Conservation (phyloP, 2,888 invertebrate species). For the Oeneis ivallda region DNA sequence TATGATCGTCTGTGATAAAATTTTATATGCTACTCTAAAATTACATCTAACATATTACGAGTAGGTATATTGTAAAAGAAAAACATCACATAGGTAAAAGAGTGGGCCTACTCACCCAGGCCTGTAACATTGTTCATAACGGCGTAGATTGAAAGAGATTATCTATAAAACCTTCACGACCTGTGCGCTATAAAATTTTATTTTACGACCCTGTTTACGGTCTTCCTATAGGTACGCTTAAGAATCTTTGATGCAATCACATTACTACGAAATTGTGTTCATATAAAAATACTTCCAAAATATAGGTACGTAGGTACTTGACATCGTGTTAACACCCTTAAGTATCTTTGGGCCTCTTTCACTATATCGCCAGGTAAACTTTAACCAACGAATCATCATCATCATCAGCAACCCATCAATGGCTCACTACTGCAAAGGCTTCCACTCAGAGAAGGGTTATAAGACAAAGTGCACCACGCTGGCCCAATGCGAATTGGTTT, state of each 20-base stretch:
- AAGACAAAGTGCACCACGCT: no score
- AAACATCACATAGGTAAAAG: neutral
- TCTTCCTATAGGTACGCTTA: constrained; percentile 22
- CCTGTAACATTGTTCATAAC: constrained; percentile 25
- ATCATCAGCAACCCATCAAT: no score
- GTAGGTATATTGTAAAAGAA: neutral
- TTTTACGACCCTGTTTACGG: constrained; percentile 29
- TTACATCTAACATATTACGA: neutral
- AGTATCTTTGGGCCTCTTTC: no score
- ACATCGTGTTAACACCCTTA: no score
- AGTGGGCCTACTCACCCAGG: neutral
- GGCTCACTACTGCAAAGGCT: no score
- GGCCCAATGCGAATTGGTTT: no score
- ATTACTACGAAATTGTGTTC: constrained; percentile 12
- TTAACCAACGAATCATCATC: no score
- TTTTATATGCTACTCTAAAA: neutral
- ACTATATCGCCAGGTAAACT: no score
- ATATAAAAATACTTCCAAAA: neutral
- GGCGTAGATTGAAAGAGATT: constrained; percentile 35
- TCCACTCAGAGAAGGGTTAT: no score
- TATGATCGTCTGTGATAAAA: neutral
- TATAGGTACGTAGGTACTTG: neutral
- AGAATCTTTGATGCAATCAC: constrained; percentile 19
- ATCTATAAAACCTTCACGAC: constrained; percentile 33
- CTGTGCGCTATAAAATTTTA: constrained; percentile 31